These are phyloP conservation scores for Pleuronectes platessa DNA, from an alignment of 2,113 vertebrate genomes.

Conservation along the genomic window DNA sequence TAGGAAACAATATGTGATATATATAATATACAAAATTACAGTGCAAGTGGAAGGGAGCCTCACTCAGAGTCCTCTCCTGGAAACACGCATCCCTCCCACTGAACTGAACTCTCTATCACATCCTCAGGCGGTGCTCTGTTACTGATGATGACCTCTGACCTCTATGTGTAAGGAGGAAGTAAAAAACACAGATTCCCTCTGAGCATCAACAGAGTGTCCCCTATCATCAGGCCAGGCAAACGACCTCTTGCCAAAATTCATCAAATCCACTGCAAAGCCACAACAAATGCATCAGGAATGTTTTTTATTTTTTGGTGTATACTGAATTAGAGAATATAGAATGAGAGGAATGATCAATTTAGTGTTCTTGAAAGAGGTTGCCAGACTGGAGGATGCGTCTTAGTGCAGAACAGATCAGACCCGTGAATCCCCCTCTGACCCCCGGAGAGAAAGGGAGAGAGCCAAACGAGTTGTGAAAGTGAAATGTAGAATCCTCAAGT, in stretches of 20 bases:
- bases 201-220: slow-evolving; percentile 20
- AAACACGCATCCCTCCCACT: neutral
- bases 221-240: slow-evolving; percentile 17
- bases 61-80: neutral
- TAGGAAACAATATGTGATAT: neutral
- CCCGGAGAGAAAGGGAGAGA: neutral
- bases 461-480: slow-evolving; percentile 10
- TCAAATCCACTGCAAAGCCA: neutral
- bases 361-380: too few species aligned
- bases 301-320: neutral
- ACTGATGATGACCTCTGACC: slow-evolving; percentile 29
- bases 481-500: slow-evolving; percentile 12
- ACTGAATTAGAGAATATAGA: neutral
- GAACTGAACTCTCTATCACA: slow-evolving; percentile 9
- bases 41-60: too few species aligned
- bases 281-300: too few species aligned
- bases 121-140: slow-evolving; percentile 8
- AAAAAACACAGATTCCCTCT: slow-evolving; percentile 26
- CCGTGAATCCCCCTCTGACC: too few species aligned
- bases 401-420: too few species aligned
- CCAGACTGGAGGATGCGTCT: too few species aligned
- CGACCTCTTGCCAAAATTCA: slow-evolving; percentile 1
- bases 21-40: neutral
- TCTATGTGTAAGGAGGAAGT: neutral
- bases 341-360: too few species aligned